Conservation (phyloP, 2,888 invertebrate species). For the Anthoptus insignis region DNA sequence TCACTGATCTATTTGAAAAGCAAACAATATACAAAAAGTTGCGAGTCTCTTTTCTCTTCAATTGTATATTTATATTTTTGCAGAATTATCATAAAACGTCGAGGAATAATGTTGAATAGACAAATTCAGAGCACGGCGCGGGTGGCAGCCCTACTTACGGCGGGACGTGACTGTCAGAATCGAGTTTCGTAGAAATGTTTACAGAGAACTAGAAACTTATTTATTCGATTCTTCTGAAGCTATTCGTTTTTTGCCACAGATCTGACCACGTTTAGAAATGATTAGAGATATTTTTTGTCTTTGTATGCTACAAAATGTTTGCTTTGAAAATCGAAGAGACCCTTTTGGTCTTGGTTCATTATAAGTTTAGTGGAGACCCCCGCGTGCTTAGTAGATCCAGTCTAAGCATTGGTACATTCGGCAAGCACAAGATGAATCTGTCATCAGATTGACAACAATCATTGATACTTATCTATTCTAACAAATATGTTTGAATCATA, state of each 20-base stretch:
- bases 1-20: too few species aligned
- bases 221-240: constrained; percentile 23
- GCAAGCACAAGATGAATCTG: too few species aligned
- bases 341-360: neutral
- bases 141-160: neutral
- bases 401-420: neutral
- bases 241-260: constrained; percentile 18
- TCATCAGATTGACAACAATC: too few species aligned
- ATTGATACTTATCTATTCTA: too few species aligned
- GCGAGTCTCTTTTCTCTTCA: too few species aligned
- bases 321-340: neutral
- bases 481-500: too few species aligned
- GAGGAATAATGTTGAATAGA: neutral
- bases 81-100: neutral
- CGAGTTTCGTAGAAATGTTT: constrained; percentile 26
- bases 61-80: neutral
- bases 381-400: too few species aligned
- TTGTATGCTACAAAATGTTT: neutral
- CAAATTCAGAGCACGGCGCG: constrained; percentile 1
- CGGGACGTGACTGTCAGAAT: constrained; percentile 22
- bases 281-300: neutral
- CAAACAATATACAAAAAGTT: too few species aligned
- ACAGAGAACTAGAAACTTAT: constrained; percentile 29
- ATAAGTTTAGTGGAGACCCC: neutral
- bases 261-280: neutral